phyloP scores from a whole-genome alignment of 2,888 invertebrate species.

The Morpho achilles region DNA sequence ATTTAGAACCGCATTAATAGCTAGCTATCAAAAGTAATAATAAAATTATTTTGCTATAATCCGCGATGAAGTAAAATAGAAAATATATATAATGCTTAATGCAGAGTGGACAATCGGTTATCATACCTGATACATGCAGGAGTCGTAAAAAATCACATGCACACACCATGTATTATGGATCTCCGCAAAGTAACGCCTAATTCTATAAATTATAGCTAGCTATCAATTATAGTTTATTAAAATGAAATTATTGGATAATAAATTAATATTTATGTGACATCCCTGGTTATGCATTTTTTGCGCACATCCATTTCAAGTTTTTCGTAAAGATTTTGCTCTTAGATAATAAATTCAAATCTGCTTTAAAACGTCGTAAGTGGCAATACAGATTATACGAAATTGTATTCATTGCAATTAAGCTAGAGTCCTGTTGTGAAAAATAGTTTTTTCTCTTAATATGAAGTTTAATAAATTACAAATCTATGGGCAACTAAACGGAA shows the following conservation, averaged over 20 bases:
- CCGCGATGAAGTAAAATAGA: too few relatives aligned
- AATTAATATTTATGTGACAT: constrained; percentile 39
- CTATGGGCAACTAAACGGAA: constrained; percentile 72
- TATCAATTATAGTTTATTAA: constrained; percentile 28
- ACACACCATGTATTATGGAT: too few relatives aligned
- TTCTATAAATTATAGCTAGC: too few relatives aligned
- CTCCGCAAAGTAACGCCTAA: too few relatives aligned
- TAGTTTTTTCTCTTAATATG: constrained; percentile 1
- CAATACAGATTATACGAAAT: neutral
- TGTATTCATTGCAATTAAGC: neutral
- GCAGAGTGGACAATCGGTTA: too few relatives aligned
- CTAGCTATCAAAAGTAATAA: too few relatives aligned
- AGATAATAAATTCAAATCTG: constrained; percentile 55
- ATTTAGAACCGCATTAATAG: constrained; percentile 4
- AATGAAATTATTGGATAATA: constrained; percentile 32
- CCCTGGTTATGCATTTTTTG: constrained; percentile 66
- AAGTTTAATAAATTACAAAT: constrained; percentile 27
- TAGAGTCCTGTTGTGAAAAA: constrained; percentile 24
- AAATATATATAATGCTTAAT: too few relatives aligned
- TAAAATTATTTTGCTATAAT: too few relatives aligned
- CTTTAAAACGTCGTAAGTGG: constrained; percentile 27
- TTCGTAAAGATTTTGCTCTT: constrained; percentile 70
- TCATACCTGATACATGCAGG: too few relatives aligned
- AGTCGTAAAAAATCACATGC: too few relatives aligned
- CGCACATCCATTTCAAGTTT: constrained; percentile 68